Evolutionary conservation across 2,797 vertebrate species (phyloP).

Genomic region (Myoxocephalus aenaeus): DNA sequence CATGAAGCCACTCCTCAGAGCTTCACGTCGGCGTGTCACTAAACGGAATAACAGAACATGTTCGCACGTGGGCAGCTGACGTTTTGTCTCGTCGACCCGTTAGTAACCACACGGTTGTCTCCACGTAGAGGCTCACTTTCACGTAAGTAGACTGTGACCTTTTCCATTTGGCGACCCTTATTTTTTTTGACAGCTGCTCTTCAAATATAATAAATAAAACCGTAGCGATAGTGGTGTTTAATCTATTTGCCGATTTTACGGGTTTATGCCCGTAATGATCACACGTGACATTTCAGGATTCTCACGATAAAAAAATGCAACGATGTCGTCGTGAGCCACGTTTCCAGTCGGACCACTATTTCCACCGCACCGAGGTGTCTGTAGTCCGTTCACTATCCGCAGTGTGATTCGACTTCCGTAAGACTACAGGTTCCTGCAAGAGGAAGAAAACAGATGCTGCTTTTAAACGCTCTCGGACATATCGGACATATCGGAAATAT

Average conservation of each 20-base stretch:
- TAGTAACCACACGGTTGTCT: background rate
- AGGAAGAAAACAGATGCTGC: background rate
- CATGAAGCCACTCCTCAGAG: fast-evolving
- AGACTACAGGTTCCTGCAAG: conserved; percentile 62
- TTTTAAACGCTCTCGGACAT: background rate
- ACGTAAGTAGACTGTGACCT: conserved; percentile 64
- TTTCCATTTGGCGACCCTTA: background rate
- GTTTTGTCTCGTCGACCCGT: background rate
- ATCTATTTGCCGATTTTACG: fast-evolving
- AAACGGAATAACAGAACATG: background rate
- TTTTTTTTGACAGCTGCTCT: background rate
- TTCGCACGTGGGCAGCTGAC: background rate
- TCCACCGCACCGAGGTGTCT: background rate
- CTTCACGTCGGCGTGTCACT: background rate
- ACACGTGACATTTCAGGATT: conserved; percentile 2
- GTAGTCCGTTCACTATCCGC: conserved; percentile 46
- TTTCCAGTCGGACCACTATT: conserved; percentile 45
- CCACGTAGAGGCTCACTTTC: conserved; percentile 6
- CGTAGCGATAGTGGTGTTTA: fast-evolving
- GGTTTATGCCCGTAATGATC: fast-evolving
- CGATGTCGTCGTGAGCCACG: background rate
- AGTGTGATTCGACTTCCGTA: fast-evolving
- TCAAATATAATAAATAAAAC: background rate
- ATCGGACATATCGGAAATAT: fast-evolving
- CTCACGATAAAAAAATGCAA: background rate